Conservation (phyloP, 2,888 invertebrate genomes). For the Scelioninae gen. 2 region DNA sequence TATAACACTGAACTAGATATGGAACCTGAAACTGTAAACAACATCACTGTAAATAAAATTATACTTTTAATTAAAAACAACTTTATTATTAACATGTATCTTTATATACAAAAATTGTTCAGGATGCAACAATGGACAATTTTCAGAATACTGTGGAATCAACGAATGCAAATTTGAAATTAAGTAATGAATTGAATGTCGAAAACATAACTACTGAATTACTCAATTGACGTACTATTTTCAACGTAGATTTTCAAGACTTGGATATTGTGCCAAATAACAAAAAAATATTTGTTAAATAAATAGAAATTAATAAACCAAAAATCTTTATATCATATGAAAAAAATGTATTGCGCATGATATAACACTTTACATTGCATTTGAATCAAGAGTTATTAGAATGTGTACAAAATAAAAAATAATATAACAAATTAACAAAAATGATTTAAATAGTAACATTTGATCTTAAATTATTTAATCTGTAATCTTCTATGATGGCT, state of each 20-base stretch:
- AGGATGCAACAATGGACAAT: conserved; percentile 18
- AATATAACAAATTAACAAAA: conserved; percentile 17
- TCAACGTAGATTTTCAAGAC: too few species aligned
- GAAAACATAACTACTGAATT: not conserved
- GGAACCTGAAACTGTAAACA: too few species aligned
- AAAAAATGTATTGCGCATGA: conserved; percentile 59
- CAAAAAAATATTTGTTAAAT: too few species aligned
- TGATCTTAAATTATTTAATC: conserved; percentile 18
- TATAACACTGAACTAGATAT: too few species aligned
- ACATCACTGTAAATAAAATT: too few species aligned
- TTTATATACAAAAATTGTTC: conserved; percentile 29
- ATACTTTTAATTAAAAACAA: conserved; percentile 19
- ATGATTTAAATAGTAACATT: not conserved
- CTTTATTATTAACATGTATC: conserved; percentile 42
- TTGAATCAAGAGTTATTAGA: conserved; percentile 40
- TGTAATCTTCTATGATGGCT: conserved; percentile 48
- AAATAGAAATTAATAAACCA: too few species aligned
- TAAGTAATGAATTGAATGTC: not conserved
- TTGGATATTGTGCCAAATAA: too few species aligned
- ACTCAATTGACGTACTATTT: too few species aligned
- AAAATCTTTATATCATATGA: too few species aligned
- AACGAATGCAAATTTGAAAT: not conserved
- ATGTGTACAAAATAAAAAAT: conserved; percentile 45
- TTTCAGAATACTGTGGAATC: not conserved
- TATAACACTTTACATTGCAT: conserved; percentile 40